A percentile compares a stretch with the other conserved stretches of the same genome.
Conservation (phyloP, 2,797 vertebrate species). For the Coregonus suidteri region DNA sequence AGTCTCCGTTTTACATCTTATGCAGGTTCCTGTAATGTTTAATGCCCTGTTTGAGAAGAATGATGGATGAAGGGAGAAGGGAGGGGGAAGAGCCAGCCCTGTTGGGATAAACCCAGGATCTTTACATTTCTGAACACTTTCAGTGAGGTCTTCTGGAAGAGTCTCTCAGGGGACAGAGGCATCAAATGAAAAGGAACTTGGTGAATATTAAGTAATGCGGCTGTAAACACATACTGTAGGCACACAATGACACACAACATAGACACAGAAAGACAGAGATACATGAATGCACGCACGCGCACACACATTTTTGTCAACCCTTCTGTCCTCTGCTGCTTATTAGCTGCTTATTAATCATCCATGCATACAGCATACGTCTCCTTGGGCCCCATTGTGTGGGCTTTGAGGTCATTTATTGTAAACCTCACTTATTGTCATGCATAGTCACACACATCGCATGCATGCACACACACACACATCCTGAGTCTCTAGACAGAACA, state of each 20-base stretch:
- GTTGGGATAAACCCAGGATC: not conserved
- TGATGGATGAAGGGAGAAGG: not conserved
- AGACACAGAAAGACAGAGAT: not conserved
- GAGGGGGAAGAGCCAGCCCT: not conserved
- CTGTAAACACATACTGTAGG: not conserved
- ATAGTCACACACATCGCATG: not conserved
- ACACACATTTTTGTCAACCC: not conserved
- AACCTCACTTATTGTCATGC: not conserved
- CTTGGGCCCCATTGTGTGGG: not conserved
- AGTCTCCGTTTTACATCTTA: too few species aligned
- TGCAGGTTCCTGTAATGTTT: constrained; percentile 7
- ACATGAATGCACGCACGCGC: not conserved
- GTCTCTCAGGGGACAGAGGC: not conserved
- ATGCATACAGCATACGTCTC: not conserved
- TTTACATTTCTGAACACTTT: not conserved
- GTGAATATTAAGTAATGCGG: not conserved
- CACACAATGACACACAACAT: not conserved
- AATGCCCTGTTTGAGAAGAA: constrained; percentile 1
- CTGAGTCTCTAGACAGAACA: not conserved
- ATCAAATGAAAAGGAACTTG: not conserved
- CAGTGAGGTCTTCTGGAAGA: not conserved
- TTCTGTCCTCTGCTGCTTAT: not conserved
- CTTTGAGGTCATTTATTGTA: not conserved
- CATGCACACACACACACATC: not conserved
- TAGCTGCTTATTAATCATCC: not conserved